Base-by-base conservation (phyloP, 2,888 invertebrate species). In the Cecidostiba fungosa region DNA sequence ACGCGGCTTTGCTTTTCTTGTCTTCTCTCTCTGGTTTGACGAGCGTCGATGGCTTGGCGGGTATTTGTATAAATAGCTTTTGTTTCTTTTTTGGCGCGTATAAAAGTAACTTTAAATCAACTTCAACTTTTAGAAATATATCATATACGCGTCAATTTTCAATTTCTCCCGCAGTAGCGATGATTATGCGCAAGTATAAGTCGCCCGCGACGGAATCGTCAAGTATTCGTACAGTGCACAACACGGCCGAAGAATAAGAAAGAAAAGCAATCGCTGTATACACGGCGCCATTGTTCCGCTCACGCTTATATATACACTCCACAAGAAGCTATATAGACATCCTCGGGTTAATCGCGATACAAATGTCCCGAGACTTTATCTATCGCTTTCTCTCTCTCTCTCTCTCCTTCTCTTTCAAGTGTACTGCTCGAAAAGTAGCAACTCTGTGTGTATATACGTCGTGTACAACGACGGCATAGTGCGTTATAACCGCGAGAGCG, bases 321-420 rank as follows among this genome's bases (percentile, higher is more conserved):
- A 19, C 19, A 43, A 70, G 23, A 59, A 19, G 29, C 23, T 59
- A n/a, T 54, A 73, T 14, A 8, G 50, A 66, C 66, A 66, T 10
- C 73, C 59, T 14, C 66, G 69, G 39, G 73, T 86, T 82, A 85
- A 86, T 86, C 84, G 86, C 79, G 82, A 86, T 86, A 86, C 84
- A 86, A 86, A 86, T 82, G 84, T 82, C 73, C 77, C 82, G 43
- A 23, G 79, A 84, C 72, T 85, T 76, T 79, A 83, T 83, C 85
- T 74, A 81, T 82, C 82, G 62, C 66, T 77, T 10, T 59, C 23
- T 69, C 32, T 19, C 19, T n/a, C 50, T 16, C 16, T 50, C n/a
- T n/a, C n/a, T n/a, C n/a, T n/a, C 54, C 54, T n/a, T 50, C 80
- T 70, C 76, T 69, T 77, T 19, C 19, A 74, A 84, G 54, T 79